A percentile compares a stretch with the other conserved stretches of the same genome.
phyloP scores from a whole-genome alignment of 2,888 invertebrate genomes.

The Cephalotes varians region DNA sequence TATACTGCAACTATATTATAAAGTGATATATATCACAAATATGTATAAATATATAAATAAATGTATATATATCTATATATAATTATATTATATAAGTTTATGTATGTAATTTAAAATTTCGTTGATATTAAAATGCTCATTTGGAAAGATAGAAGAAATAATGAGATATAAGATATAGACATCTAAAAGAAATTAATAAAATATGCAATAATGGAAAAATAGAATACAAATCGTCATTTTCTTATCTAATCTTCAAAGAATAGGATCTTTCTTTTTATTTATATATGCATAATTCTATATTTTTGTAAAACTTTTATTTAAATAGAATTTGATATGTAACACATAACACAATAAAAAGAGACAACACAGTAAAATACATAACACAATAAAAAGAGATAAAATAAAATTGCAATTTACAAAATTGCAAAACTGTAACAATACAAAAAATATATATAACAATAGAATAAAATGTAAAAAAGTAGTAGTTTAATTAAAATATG shows the following conservation, averaged over 20 bases:
- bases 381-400: too few relatives aligned
- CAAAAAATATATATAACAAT: too few relatives aligned
- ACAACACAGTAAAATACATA: background rate
- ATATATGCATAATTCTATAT: background rate
- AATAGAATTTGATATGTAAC: background rate
- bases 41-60: background rate
- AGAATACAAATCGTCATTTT: background rate
- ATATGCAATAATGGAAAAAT: background rate
- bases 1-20: background rate
- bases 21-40: background rate
- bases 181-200: background rate
- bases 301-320: background rate
- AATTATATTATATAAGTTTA: background rate
- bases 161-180: background rate
- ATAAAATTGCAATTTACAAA: too few relatives aligned
- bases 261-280: background rate
- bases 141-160: background rate
- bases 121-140: background rate
- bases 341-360: background rate
- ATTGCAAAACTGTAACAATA: too few relatives aligned
- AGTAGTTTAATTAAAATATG: too few relatives aligned
- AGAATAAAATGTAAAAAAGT: background rate
- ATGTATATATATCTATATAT: background rate
- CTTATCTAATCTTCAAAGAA: background rate
- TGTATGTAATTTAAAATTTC: background rate